phyloP scores from a whole-genome alignment of 2,888 invertebrate genomes.

The Ophioninae sp. region DNA sequence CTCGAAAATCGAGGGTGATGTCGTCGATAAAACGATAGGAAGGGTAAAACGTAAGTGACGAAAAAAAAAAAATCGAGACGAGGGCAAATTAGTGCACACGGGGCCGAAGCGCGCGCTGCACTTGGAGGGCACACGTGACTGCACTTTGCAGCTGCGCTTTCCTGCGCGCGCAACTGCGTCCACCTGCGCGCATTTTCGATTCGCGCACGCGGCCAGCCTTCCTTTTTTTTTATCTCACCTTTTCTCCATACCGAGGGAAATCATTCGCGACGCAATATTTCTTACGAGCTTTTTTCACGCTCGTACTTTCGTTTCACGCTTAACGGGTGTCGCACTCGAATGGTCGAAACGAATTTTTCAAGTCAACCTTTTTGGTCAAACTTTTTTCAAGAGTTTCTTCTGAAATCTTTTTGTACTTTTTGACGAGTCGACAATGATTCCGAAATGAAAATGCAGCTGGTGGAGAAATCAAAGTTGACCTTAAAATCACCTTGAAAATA shows the following conservation, averaged over 20 bases:
- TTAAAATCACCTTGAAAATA: too few relatives aligned
- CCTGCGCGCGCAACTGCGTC: neutral
- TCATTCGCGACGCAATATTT: neutral
- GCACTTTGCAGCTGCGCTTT: slow-evolving; percentile 31
- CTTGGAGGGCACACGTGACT: slow-evolving; percentile 40
- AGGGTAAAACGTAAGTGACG: slow-evolving; percentile 13
- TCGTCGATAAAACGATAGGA: slow-evolving; percentile 36
- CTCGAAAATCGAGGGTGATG: slow-evolving; percentile 34
- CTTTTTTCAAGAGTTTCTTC: too few relatives aligned
- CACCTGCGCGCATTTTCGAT: neutral
- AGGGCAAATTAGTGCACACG: neutral
- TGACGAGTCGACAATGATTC: neutral
- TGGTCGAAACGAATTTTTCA: neutral
- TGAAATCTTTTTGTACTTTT: neutral
- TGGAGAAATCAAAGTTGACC: too few relatives aligned
- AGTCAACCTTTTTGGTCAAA: too few relatives aligned
- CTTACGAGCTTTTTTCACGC: neutral
- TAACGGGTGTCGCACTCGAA: neutral
- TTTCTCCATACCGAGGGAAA: neutral
- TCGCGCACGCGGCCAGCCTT: neutral
- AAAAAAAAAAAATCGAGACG: neutral
- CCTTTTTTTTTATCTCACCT: neutral
- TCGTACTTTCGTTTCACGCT: neutral
- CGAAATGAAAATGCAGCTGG: too few relatives aligned
- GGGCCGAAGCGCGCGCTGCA: slow-evolving; percentile 1